Conservation (phyloP, 2,797 vertebrate species). For the Bradypodion pumilum region DNA sequence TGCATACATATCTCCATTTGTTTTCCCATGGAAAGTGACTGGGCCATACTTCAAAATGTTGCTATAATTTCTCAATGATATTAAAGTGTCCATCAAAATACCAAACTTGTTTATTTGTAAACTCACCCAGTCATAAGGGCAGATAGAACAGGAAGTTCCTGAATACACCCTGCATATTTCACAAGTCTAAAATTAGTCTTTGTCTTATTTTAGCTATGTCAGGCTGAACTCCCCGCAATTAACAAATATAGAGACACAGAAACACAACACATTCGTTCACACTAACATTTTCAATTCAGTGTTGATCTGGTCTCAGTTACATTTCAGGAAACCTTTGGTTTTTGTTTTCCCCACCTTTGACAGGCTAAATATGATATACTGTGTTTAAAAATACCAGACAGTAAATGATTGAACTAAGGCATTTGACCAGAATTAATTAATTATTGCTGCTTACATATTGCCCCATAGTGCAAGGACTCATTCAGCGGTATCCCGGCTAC, state of each 20-base stretch:
- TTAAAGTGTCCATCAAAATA: background rate
- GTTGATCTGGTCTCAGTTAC: background rate
- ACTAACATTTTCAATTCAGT: background rate
- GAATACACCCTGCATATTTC: slow-evolving; percentile 56
- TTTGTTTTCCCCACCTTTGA: background rate
- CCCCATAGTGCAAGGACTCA: too few relatives aligned
- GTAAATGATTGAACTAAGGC: background rate
- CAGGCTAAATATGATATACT: background rate
- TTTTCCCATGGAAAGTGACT: background rate
- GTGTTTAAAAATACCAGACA: background rate
- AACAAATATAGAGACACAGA: background rate
- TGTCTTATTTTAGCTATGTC: slow-evolving; percentile 58
- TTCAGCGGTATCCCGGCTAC: too few relatives aligned
- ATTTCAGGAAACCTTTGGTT: background rate
- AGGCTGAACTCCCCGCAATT: slow-evolving; percentile 42
- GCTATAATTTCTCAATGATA: background rate
- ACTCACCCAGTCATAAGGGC: slow-evolving; percentile 4
- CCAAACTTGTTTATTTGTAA: slow-evolving; percentile 41
- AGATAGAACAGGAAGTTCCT: slow-evolving; percentile 44
- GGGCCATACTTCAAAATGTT: slow-evolving; percentile 12
- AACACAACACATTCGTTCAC: slow-evolving; percentile 1
- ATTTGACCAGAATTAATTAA: background rate
- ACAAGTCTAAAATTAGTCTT: slow-evolving; percentile 41
- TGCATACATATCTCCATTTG: background rate
- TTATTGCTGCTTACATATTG: too few relatives aligned